phyloP scores from a whole-genome alignment of 2,113 vertebrate species.

The Sterrhoptilus dennistouni region DNA sequence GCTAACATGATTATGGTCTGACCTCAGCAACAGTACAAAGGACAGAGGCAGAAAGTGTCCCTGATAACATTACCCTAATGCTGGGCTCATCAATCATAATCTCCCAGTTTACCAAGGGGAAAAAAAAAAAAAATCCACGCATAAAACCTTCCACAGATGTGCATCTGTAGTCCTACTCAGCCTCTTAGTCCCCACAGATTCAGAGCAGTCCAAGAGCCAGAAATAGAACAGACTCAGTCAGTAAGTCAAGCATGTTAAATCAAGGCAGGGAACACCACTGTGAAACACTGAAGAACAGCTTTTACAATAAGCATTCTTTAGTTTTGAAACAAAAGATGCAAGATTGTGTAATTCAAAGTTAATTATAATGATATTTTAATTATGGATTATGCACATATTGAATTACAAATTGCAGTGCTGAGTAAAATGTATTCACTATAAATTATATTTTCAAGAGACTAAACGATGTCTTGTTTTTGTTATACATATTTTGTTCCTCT shows the following conservation, averaged over 20 bases:
- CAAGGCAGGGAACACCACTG: constrained; percentile 43
- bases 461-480: not conserved
- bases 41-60: constrained; percentile 80
- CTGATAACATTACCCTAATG: constrained; percentile 87
- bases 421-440: constrained; percentile 17
- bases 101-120: constrained; percentile 70
- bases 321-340: constrained; percentile 61
- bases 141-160: constrained; percentile 71
- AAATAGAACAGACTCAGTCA: constrained; percentile 72
- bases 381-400: not conserved
- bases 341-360: constrained; percentile 36
- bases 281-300: constrained; percentile 40
- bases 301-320: constrained; percentile 45
- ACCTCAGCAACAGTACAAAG: constrained; percentile 82
- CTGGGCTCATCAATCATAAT: constrained; percentile 88
- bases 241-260: constrained; percentile 70
- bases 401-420: constrained; percentile 20
- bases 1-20: constrained; percentile 84
- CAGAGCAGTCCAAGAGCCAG: constrained; percentile 52
- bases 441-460: constrained; percentile 20
- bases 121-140: not conserved
- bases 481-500: constrained; percentile 26
- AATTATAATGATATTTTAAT: constrained; percentile 57
- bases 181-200: constrained; percentile 62
- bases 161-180: constrained; percentile 70